Evolutionary conservation across 2,888 invertebrate species (phyloP).

Genomic region (Tachina grossa): DNA sequence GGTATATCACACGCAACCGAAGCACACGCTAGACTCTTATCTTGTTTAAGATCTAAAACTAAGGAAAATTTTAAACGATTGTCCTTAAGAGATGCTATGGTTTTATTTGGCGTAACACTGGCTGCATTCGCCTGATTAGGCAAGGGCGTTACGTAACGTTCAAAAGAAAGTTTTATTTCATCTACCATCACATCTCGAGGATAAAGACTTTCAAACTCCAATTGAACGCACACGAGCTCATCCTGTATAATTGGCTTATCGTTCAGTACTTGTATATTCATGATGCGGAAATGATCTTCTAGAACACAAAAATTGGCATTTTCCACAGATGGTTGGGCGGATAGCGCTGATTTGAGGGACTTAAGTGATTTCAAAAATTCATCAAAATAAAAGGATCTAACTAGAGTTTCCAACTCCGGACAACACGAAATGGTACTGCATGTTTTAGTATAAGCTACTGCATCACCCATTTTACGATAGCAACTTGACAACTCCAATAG

Average conservation of each 20-base stretch:
- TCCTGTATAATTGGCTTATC: slow-evolving; percentile 83
- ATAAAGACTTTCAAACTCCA: slow-evolving; percentile 85
- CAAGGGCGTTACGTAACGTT: slow-evolving; percentile 83
- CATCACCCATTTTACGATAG: slow-evolving; percentile 91
- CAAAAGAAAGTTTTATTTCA: slow-evolving; percentile 86
- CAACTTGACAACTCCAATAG: slow-evolving; percentile 92
- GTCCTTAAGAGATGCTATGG: slow-evolving; percentile 75
- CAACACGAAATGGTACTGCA: slow-evolving; percentile 92
- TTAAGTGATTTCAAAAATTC: slow-evolving; percentile 90
- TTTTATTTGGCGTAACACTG: slow-evolving; percentile 30
- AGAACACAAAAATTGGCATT: slow-evolving; percentile 81
- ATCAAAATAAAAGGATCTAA: slow-evolving; percentile 90
- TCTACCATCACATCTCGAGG: slow-evolving; percentile 87
- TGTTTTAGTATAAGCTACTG: slow-evolving; percentile 87
- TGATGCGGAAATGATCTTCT: slow-evolving; percentile 84
- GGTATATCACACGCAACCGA: slow-evolving; percentile 88
- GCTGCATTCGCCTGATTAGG: slow-evolving; percentile 59
- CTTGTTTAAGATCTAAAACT: slow-evolving; percentile 91
- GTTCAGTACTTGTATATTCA: slow-evolving; percentile 78
- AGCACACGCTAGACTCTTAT: slow-evolving; percentile 89
- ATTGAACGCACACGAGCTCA: slow-evolving; percentile 84
- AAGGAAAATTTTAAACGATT: slow-evolving; percentile 85
- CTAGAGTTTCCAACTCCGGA: slow-evolving; percentile 88
- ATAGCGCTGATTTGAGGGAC: slow-evolving; percentile 76
- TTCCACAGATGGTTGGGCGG: slow-evolving; percentile 79